Percentiles rank a stretch among this genome's conserved stretches.
phyloP scores from a whole-genome alignment of 2,113 vertebrate species.

The Odocoileus virginianus region DNA sequence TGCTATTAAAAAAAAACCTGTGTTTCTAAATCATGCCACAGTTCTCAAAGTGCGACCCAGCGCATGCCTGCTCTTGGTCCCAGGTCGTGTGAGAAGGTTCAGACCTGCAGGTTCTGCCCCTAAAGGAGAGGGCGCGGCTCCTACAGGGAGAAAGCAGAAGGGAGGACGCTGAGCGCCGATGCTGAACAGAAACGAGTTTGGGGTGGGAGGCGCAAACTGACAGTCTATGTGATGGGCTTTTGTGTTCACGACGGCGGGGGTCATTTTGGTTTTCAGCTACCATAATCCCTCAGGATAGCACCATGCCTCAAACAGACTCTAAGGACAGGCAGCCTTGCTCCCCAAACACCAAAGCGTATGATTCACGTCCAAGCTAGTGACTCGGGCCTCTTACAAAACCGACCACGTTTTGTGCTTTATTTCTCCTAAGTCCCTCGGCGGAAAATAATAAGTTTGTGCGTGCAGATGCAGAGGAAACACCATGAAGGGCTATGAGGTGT shows the following conservation, averaged over 20 bases:
- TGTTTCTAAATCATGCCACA: accelerated
- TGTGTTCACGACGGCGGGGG: accelerated
- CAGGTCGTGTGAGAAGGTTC: accelerated
- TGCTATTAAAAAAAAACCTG: not conserved
- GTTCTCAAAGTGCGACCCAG: not conserved
- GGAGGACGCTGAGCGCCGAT: not conserved
- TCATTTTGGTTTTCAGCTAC: not conserved
- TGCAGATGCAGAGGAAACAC: accelerated
- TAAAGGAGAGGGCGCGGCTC: accelerated
- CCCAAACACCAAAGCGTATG: accelerated
- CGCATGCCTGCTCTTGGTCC: accelerated
- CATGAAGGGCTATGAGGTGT: accelerated
- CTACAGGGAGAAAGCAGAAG: too few relatives aligned
- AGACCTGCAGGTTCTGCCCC: not conserved
- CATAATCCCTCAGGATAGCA: too few relatives aligned
- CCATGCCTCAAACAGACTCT: not conserved
- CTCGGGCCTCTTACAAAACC: accelerated
- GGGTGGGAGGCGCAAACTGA: accelerated
- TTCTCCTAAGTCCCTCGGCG: not conserved
- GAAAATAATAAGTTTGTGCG: accelerated
- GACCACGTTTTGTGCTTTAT: accelerated
- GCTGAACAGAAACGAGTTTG: accelerated
- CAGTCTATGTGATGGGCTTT: accelerated
- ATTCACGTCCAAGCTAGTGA: accelerated
- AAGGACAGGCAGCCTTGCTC: accelerated